Percentiles rank a stretch among this genome's conserved stretches.
Evolutionary conservation across 2,888 invertebrate genomes (phyloP).

Genomic region (Eudemis profundana): DNA sequence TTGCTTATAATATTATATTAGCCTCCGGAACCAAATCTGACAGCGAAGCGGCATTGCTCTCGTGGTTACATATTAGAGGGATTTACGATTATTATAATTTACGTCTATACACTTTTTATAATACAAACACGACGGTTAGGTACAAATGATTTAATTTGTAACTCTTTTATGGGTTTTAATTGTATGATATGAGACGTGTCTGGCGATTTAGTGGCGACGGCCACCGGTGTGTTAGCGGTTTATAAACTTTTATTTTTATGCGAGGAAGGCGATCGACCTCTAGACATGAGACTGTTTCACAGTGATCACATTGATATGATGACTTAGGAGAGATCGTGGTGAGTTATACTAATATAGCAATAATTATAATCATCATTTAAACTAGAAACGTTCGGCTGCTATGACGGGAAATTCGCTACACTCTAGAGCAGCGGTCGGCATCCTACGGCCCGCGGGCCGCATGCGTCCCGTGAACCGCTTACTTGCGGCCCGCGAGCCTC

Average conservation of each 20-base stretch:
- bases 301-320: not conserved
- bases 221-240: conserved; percentile 64
- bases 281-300: not conserved
- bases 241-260: conserved; percentile 50
- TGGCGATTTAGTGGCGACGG: conserved; percentile 66
- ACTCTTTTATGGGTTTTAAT: conserved; percentile 76
- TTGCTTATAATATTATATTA: conserved; percentile 69
- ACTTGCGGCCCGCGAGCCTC: too few species aligned
- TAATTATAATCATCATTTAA: too few species aligned
- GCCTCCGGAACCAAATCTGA: conserved; percentile 78
- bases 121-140: conserved; percentile 76
- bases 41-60: conserved; percentile 73
- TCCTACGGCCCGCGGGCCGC: too few species aligned
- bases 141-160: conserved; percentile 81
- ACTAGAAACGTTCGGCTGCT: too few species aligned
- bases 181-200: conserved; percentile 62
- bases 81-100: conserved; percentile 79
- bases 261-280: not conserved
- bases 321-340: not conserved
- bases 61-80: conserved; percentile 75
- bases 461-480: too few species aligned
- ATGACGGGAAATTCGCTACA: too few species aligned
- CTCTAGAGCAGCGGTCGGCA: too few species aligned
- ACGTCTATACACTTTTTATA: conserved; percentile 70
- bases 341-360: too few species aligned